Evolutionary conservation across 2,113 vertebrate species (phyloP).

Genomic region (Lucifuga dentata): DNA sequence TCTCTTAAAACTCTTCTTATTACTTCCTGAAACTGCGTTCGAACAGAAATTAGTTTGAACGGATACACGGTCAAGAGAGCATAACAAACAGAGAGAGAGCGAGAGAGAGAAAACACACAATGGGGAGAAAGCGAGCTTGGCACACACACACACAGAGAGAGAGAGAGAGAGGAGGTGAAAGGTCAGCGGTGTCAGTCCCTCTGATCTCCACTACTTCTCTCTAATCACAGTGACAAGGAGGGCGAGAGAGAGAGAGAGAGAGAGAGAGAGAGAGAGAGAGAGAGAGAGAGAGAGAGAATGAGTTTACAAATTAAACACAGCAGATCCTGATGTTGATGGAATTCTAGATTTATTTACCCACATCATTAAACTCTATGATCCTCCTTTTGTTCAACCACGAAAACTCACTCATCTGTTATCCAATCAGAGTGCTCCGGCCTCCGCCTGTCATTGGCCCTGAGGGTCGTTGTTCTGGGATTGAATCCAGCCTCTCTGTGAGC

Average conservation of each 20-base stretch:
- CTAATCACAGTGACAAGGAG: slow-evolving; percentile 80
- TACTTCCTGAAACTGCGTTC: too few species aligned
- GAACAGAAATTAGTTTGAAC: too few species aligned
- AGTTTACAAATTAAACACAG: too few species aligned
- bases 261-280: slow-evolving; percentile 34
- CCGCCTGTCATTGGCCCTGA: neutral
- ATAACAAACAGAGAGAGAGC: slow-evolving; percentile 1
- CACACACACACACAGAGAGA: slow-evolving; percentile 7
- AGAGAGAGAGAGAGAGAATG: neutral
- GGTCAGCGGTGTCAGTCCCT: slow-evolving; percentile 63
- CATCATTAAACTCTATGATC: slow-evolving; percentile 4
- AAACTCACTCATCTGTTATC: neutral
- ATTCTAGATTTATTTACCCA: slow-evolving; percentile 6
- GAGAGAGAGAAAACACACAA: neutral
- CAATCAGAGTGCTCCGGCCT: slow-evolving; percentile 2
- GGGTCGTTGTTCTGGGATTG: slow-evolving; percentile 19
- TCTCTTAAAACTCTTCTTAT: too few species aligned
- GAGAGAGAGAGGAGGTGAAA: slow-evolving; percentile 44
- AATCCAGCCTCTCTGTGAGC: slow-evolving; percentile 42
- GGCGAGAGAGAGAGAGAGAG: slow-evolving; percentile 67
- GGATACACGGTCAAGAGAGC: too few species aligned
- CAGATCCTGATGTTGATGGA: too few species aligned
- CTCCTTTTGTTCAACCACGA: slow-evolving; percentile 9
- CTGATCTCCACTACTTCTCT: slow-evolving; percentile 71
- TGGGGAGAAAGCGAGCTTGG: slow-evolving; percentile 24